These are phyloP conservation scores for Aulostomus chinensis DNA, from an alignment of 2,797 vertebrate species.

Conservation along the genomic window DNA sequence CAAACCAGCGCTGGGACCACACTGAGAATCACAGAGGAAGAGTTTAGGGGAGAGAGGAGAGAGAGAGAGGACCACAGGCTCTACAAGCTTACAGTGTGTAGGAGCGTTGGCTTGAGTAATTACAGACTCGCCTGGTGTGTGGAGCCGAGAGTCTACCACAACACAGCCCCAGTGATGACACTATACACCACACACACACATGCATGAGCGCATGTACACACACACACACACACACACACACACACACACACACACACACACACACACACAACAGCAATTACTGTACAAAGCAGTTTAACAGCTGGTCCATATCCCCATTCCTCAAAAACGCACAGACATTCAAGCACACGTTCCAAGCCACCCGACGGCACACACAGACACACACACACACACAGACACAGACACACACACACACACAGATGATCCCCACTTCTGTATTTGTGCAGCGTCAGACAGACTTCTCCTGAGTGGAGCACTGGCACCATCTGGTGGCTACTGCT, in stretches of 20 bases:
- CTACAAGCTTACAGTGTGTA: slow-evolving; percentile 65
- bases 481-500: slow-evolving; percentile 60
- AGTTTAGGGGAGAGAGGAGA: slow-evolving; percentile 38
- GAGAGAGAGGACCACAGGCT: slow-evolving; percentile 53
- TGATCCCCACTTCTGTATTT: background rate
- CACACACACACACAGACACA: slow-evolving; percentile 8
- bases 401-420: background rate
- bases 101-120: slow-evolving; percentile 72
- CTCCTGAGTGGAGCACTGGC: slow-evolving; percentile 48
- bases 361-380: slow-evolving; percentile 34
- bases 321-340: slow-evolving; percentile 53
- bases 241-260: slow-evolving; percentile 22
- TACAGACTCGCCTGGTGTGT: slow-evolving; percentile 77
- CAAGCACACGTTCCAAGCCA: slow-evolving; percentile 58
- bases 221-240: slow-evolving; percentile 15
- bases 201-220: slow-evolving; percentile 14
- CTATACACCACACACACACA: slow-evolving; percentile 53
- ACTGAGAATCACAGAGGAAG: slow-evolving; percentile 67
- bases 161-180: slow-evolving; percentile 77
- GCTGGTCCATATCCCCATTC: slow-evolving; percentile 60
- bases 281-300: slow-evolving; percentile 72
- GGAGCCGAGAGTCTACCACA: slow-evolving; percentile 82
- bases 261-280: slow-evolving; percentile 47
- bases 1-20: slow-evolving; percentile 67
- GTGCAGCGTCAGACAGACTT: background rate